Evolutionary conservation across 1,140 invertebrate genomes (phyloP).

Genomic region (Cotesia vestalis): DNA sequence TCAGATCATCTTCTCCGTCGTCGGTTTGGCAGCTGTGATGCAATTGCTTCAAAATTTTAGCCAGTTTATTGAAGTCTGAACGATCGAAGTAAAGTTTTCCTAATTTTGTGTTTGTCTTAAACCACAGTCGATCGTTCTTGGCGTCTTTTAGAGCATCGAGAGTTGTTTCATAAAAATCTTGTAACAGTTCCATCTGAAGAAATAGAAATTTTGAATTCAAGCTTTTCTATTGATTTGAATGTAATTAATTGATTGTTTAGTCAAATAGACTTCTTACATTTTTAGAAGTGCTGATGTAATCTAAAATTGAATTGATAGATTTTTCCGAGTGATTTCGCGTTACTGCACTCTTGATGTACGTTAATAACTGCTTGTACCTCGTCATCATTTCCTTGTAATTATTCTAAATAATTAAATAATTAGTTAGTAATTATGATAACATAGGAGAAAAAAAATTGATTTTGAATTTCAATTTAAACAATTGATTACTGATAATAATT

Average conservation of each 20-base stretch:
- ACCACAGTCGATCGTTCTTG: slow-evolving; percentile 99
- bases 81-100: slow-evolving; percentile 98
- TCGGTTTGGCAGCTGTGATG: slow-evolving; percentile 98
- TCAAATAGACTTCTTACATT: slow-evolving; percentile 75
- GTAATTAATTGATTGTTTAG: slow-evolving; percentile 27
- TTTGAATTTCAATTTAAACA: neutral
- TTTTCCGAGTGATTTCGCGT: slow-evolving; percentile 99
- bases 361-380: slow-evolving; percentile 94
- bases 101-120: slow-evolving; percentile 99
- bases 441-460: neutral
- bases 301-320: slow-evolving; percentile 99
- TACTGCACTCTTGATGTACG: slow-evolving; percentile 98
- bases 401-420: slow-evolving; percentile 66
- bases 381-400: slow-evolving; percentile 98
- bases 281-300: slow-evolving; percentile 99
- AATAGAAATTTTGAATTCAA: slow-evolving; percentile 19
- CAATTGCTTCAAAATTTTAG: slow-evolving; percentile 96
- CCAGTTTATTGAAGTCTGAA: slow-evolving; percentile 92
- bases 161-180: slow-evolving; percentile 99
- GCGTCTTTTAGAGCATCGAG: slow-evolving; percentile 97
- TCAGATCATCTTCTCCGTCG: slow-evolving; percentile 98
- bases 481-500: neutral
- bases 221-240: neutral
- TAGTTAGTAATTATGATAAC: neutral
- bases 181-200: slow-evolving; percentile 94